Percentiles rank a stretch among this genome's conserved stretches.
Evolutionary conservation across 2,797 vertebrate species (phyloP).

Genomic region (Euphonia xanthogaster): DNA sequence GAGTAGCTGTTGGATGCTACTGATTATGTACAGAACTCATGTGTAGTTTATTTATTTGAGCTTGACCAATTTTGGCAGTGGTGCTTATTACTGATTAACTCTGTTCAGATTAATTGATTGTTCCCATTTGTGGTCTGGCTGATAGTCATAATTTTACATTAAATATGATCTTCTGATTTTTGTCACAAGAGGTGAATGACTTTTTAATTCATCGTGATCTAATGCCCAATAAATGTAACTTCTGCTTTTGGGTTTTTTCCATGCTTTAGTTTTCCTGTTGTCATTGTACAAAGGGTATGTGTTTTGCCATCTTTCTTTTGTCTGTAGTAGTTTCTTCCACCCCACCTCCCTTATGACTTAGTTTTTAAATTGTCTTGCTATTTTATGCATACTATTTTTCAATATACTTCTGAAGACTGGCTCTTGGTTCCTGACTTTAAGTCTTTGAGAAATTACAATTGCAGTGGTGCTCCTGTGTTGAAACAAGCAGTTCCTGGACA

Average conservation of each 20-base stretch:
- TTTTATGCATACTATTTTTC: not conserved
- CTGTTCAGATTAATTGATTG: not conserved
- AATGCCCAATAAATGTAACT: not conserved
- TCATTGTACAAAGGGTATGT: not conserved
- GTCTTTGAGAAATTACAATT: not conserved
- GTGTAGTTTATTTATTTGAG: not conserved
- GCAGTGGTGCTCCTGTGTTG: not conserved
- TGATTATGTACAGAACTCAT: not conserved
- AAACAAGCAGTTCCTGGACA: not conserved
- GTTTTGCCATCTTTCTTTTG: not conserved
- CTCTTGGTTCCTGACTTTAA: not conserved
- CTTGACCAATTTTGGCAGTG: not conserved
- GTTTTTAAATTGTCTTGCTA: not conserved
- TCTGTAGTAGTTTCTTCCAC: not conserved
- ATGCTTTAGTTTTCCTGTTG: not conserved
- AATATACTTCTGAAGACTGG: fast-evolving
- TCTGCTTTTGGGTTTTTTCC: not conserved
- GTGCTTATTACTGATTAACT: not conserved
- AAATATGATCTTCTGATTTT: not conserved
- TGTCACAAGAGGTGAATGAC: not conserved
- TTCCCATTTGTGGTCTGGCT: not conserved
- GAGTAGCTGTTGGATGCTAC: not conserved
- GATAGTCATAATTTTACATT: not conserved
- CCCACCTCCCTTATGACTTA: not conserved
- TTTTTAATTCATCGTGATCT: not conserved